phyloP scores from a whole-genome alignment of 2,888 invertebrate genomes.

The Hoplodrina blanda region DNA sequence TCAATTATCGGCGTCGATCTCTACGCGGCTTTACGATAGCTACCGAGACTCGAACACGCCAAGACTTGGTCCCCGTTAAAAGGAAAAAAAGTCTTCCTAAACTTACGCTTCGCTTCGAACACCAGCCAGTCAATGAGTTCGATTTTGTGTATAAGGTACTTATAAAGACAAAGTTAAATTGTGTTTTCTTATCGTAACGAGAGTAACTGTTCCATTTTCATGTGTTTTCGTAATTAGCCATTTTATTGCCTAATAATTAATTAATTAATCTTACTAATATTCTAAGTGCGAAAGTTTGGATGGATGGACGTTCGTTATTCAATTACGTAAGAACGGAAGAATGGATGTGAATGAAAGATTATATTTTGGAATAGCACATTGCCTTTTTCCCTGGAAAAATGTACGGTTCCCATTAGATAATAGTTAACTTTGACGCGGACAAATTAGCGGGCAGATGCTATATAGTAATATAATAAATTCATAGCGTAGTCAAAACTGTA shows the following conservation, averaged over 20 bases:
- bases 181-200: slow-evolving; percentile 41
- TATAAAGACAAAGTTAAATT: slow-evolving; percentile 43
- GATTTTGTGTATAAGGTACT: slow-evolving; percentile 57
- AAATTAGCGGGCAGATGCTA: too few species aligned
- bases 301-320: too few species aligned
- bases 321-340: too few species aligned
- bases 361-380: too few species aligned
- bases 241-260: background rate
- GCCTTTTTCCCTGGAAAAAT: too few species aligned
- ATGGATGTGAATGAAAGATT: too few species aligned
- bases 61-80: slow-evolving; percentile 66
- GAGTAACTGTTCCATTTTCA: background rate
- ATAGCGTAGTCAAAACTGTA: too few species aligned
- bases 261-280: too few species aligned
- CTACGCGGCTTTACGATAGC: slow-evolving; percentile 84
- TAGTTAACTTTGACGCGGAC: too few species aligned
- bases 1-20: slow-evolving; percentile 87
- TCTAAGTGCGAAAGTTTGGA: too few species aligned
- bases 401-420: too few species aligned
- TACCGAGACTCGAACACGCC: slow-evolving; percentile 80
- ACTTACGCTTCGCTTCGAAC: slow-evolving; percentile 69
- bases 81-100: slow-evolving; percentile 65
- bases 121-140: slow-evolving; percentile 68
- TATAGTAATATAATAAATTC: background rate
- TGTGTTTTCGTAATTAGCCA: background rate